Evolutionary conservation across 2,113 vertebrate species (phyloP).

Genomic region (Prionailurus viverrinus): DNA sequence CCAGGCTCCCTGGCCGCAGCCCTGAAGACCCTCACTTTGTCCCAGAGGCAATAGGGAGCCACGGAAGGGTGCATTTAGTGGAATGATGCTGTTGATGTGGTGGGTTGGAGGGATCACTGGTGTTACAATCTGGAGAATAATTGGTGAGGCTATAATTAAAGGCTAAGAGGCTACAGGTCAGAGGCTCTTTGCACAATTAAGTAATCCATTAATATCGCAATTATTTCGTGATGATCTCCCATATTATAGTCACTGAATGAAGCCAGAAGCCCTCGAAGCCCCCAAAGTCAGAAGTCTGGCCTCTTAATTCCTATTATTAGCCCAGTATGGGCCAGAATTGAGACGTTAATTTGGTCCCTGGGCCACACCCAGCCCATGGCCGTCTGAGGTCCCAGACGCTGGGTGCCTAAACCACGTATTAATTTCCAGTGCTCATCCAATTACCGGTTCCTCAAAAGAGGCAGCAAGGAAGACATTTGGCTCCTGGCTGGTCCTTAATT

Average conservation of each 20-base stretch:
- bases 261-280: background rate
- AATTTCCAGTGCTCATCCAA: conserved; percentile 77
- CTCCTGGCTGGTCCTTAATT: conserved; percentile 84
- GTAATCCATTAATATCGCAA: conserved; percentile 14
- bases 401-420: conserved; percentile 45
- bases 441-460: conserved; percentile 81
- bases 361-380: background rate
- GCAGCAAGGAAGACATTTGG: conserved; percentile 82
- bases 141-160: background rate
- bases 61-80: no score
- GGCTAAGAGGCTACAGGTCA: background rate
- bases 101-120: background rate
- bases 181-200: background rate
- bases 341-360: conserved; percentile 13
- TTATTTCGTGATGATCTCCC: background rate
- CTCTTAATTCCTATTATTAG: background rate
- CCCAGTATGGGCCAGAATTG: background rate
- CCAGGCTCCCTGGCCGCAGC: background rate
- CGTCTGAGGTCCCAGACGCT: background rate
- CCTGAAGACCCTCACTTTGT: background rate
- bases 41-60: background rate
- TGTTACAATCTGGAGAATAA: background rate
- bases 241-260: background rate
- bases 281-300: background rate
- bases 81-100: background rate